Percentiles rank a stretch among this genome's conserved stretches.
Evolutionary conservation across 2,888 invertebrate genomes (phyloP).

Genomic region (Drosophila buzzatii): DNA sequence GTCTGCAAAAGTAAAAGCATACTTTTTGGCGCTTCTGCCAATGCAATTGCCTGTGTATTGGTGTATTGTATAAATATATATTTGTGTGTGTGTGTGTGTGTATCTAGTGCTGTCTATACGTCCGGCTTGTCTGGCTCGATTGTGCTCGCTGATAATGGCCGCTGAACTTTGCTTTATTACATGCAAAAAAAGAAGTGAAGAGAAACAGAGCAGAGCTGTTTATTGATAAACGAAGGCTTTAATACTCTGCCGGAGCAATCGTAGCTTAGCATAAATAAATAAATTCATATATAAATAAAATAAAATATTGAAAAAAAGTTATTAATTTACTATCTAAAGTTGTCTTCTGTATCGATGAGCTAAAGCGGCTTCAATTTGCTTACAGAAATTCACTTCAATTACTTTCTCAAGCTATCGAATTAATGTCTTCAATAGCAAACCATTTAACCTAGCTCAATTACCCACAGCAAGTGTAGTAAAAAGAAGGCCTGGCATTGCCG

Average conservation of each 20-base stretch:
- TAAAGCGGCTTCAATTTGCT: no score
- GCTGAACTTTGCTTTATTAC: constrained; percentile 71
- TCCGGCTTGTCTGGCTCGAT: constrained; percentile 58
- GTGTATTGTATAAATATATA: constrained; percentile 7
- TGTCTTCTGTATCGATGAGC: no score
- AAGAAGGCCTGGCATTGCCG: constrained; percentile 28
- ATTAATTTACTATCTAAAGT: no score
- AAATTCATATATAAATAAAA: not conserved
- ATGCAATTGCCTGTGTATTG: constrained; percentile 29
- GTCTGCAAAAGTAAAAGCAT: constrained; percentile 60
- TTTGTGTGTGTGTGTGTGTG: constrained; percentile 18
- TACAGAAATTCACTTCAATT: not conserved
- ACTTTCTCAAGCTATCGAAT: fast-evolving
- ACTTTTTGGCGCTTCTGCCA: constrained; percentile 59
- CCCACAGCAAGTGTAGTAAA: constrained; percentile 4
- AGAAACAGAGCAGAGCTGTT: not conserved
- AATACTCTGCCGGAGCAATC: constrained; percentile 8
- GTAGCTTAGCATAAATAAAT: not conserved
- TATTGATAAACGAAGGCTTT: not conserved
- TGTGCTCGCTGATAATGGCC: constrained; percentile 71
- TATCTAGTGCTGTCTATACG: constrained; percentile 50
- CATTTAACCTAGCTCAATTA: not conserved
- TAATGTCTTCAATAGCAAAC: not conserved
- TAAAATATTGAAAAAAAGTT: no score
- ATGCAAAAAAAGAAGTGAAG: constrained; percentile 44